Evolutionary conservation across 2,113 vertebrate genomes (phyloP).

Genomic region (Phyllostomus discolor): DNA sequence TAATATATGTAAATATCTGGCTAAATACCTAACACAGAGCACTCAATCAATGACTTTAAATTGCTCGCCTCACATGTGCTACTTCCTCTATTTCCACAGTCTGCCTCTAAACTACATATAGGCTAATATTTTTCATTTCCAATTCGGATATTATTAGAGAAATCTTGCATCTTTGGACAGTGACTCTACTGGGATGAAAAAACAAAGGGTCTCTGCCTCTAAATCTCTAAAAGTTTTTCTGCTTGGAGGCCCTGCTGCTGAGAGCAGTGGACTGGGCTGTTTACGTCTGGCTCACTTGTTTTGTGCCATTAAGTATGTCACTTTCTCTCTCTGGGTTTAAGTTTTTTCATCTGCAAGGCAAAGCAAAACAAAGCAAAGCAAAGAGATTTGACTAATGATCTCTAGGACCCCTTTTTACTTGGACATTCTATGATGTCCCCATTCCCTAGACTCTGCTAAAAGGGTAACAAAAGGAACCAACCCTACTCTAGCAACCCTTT

Average conservation of each 20-base stretch:
- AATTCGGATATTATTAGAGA: background rate
- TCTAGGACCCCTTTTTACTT: background rate
- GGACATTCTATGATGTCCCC: background rate
- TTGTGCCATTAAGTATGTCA: background rate
- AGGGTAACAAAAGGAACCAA: background rate
- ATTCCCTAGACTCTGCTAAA: background rate
- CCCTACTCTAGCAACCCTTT: background rate
- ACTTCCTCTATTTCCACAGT: background rate
- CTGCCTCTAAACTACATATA: background rate
- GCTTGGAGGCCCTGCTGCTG: background rate
- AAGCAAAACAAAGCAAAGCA: background rate
- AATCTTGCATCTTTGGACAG: background rate
- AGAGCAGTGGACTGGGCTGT: background rate
- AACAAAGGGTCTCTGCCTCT: background rate
- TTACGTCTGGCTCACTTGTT: background rate
- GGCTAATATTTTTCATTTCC: background rate
- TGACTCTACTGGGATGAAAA: background rate
- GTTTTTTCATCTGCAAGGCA: background rate
- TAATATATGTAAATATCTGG: background rate
- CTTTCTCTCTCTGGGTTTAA: background rate
- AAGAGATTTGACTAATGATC: background rate
- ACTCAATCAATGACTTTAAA: background rate
- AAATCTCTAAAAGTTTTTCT: background rate
- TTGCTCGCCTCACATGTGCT: background rate
- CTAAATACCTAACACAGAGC: background rate